Conservation (phyloP, 2,888 invertebrate genomes). For the Sepiola atlantica region DNA sequence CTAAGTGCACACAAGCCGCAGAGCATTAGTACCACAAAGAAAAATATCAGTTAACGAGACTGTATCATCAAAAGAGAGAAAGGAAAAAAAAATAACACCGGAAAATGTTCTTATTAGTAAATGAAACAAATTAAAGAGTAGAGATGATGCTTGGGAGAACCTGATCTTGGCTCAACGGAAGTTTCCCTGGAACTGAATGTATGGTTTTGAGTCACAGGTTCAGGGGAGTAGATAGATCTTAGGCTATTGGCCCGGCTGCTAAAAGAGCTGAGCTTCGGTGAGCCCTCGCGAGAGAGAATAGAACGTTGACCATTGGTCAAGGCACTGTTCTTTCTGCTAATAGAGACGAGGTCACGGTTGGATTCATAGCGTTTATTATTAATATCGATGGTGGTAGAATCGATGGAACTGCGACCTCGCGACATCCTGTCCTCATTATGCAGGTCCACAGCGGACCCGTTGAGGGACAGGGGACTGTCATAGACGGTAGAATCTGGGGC, state of each 20-base stretch:
- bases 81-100: background rate
- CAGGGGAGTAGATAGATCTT: constrained; percentile 37
- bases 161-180: constrained; percentile 42
- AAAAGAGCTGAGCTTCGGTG: constrained; percentile 37
- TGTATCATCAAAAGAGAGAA: background rate
- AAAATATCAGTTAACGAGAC: background rate
- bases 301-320: constrained; percentile 41
- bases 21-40: background rate
- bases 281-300: constrained; percentile 39
- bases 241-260: constrained; percentile 11
- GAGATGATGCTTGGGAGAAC: constrained; percentile 1
- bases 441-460: background rate
- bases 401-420: constrained; percentile 32
- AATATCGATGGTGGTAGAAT: constrained; percentile 23
- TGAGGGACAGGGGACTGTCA: constrained; percentile 41
- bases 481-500: constrained; percentile 40
- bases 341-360: background rate
- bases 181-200: constrained; percentile 40
- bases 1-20: background rate
- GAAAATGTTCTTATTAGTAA: background rate
- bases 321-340: constrained; percentile 23
- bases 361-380: constrained; percentile 37
- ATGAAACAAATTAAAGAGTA: background rate
- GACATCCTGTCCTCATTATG: constrained; percentile 38
- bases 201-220: constrained; percentile 34